Evolutionary conservation across 2,888 invertebrate species (phyloP), one percentile per base, ranked within the genome.

Genomic region (Diloba caeruleocephala): DNA sequence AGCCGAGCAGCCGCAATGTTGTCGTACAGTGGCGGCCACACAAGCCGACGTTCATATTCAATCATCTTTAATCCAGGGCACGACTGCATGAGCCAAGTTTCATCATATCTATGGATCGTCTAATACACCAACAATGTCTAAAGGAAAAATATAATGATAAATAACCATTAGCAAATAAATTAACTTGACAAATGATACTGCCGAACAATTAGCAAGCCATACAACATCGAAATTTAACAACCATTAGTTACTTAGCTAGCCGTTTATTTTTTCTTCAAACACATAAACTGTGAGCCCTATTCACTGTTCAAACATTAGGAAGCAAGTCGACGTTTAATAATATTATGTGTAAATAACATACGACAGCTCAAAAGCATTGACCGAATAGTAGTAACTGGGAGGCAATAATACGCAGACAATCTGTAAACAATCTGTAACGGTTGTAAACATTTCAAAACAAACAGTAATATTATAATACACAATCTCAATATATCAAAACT

Each of bases 351-450:
- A 53, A 60, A 62, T 63, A 68, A 60, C 54, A 56, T 50, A 58
- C 61, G 67, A 70, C 60, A 48, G 44, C 46, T 53, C 51, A 63
- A 71, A 71, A 61, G 68, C 61, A 58, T 71, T 61, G 59, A 50
- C 42, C 57, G 60, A 58, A 67, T 54, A 62, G 64, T 51, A 52
- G 3, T 17, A 3, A 57, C 43, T 43, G 42, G 36, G 44, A 17
- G 38, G 52, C 52, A 62, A 68, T 68, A 48, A 48, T 46, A 36
- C 39, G 59, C 71, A 71, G 72, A 76, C 69, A 48, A 48, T 46
- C 36, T 38, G 59, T 71, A 71, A 73, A 76, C 71, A 72, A 76
- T 68, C 58, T 41, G 57, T 55, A 66, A 64, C 57, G 51, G 61
- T 50, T 62, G 71, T 72, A 73, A 76, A 68, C 59, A 63, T 59